Base-by-base conservation (phyloP, 2,888 invertebrate genomes). In the Hirudinaria manillensis region DNA sequence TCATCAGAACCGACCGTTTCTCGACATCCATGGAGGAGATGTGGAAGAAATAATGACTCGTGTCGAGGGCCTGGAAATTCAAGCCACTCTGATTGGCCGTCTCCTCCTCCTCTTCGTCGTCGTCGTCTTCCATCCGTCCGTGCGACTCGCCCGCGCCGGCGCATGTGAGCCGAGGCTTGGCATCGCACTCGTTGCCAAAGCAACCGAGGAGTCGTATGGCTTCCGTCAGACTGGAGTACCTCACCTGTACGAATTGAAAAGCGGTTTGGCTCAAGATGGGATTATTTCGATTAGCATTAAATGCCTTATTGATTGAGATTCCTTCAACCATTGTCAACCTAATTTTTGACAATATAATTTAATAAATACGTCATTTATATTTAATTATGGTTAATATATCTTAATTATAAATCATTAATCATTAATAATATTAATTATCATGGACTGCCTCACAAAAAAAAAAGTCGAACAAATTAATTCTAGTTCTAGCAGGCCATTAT, bases 131-230 rank as follows among this genome's bases (percentile, higher is more conserved):
- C 29, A 6, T 19, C 29, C n/a, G 24, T 16, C 61, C 19, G 24
- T 1, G 3, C 53, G 53, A 53, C 61, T 24, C 24, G 7, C 29
- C 61, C 21, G 61, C 24, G 19, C 29, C n/a, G 61, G 24, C 29
- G n/a, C 61, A 24, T 1, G 24, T 61, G 61, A 61, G 29, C 0
- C 61, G n/a, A 1, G 68, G n/a, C 68, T n/a, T 29, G 29, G 68
- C 10, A 7, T 79, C 76, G 16, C 70, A 61, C 16, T 77, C 72
- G 19, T 61, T 79, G 53, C 82, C 72, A 78, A 99, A 99, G 86
- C 97, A 97, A 4, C 98, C 98, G 71, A 98, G 87, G 65, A 94
- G 87, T 27, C 95, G 89, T 71, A 99, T 88, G 0, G 97, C 94
- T 83, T 97, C 94, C 82, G 94, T 94, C 32, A 99, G 87, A 80